Percentiles rank a stretch among this genome's conserved stretches.
Conservation (phyloP, 1,140 invertebrate genomes). For the Cheumatopsyche charites region DNA sequence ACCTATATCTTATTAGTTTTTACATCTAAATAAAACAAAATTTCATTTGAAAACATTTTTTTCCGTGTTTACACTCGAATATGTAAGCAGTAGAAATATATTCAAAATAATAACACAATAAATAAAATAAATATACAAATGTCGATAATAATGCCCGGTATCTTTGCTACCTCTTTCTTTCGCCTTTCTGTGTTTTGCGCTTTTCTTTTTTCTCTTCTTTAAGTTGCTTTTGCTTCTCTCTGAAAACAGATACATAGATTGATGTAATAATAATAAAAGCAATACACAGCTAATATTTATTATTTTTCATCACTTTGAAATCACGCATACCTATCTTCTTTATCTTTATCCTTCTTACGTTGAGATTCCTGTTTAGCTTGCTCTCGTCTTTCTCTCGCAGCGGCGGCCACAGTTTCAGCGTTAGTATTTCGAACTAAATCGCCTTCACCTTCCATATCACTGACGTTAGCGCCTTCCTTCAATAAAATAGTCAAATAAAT, state of each 20-base stretch:
- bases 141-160: neutral
- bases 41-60: neutral
- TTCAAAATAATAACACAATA: constrained; percentile 30
- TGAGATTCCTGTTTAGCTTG: constrained; percentile 77
- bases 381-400: constrained; percentile 78
- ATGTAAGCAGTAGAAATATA: neutral
- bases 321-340: constrained; percentile 75
- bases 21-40: neutral
- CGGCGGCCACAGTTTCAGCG: constrained; percentile 71
- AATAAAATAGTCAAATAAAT: constrained; percentile 39
- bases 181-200: constrained; percentile 84
- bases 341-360: constrained; percentile 87
- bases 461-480: constrained; percentile 58
- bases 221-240: constrained; percentile 83
- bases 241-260: too few species aligned
- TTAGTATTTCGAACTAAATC: constrained; percentile 79
- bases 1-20: too few species aligned
- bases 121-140: constrained; percentile 41
- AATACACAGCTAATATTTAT: neutral
- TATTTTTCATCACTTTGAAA: too few species aligned
- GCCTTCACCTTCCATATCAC: constrained; percentile 61
- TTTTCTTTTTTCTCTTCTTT: constrained; percentile 89
- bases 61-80: neutral
- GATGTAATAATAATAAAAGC: constrained; percentile 9
- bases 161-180: constrained; percentile 77